Base-by-base conservation (phyloP, 2,113 vertebrate species). In the Panthera leo region DNA sequence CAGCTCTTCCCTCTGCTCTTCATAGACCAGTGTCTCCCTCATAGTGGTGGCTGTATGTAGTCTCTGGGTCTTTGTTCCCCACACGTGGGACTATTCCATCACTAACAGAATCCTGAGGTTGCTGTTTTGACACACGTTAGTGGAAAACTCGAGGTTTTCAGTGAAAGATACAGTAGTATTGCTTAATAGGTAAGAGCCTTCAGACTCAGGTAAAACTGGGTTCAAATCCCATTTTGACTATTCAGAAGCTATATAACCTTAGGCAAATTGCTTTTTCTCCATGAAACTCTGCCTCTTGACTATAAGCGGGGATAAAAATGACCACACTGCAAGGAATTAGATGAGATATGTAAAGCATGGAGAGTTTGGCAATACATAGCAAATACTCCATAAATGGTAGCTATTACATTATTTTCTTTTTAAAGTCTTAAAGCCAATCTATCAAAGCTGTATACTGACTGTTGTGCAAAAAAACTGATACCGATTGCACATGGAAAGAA, bases 381-480 rank as follows among this genome's bases (percentile, higher is more conserved):
- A 85, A 80, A 80, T 93, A 63, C 7, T 65, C 34, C 31, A 34
- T 82, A 96, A 96, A 79, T 34, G 9, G 53, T 78, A 84, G 48
- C 48, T 67, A 67, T 68, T 51, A 39, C 11, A 70, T 87, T 85
- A 19, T 39, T 84, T 97, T 87, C 16, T 75, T 78, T 89, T 93
- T 88, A 53, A 71, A 92, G 63, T n/a, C 36, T 87, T 96, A 94
- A 89, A 75, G 65, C 4, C 7, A 92, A 84, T 55, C 42, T 83
- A 7, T 36, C 19, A 76, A 85, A 97, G 39, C 36, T 82, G 0
- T 76, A 23, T 21, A 61, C 19, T 75, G 51, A 84, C 53, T 84
- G 0, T 10, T 80, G 25, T 51, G 61, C 83, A 21, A 55, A 96
- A 96, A 92, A 83, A 12, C 42, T 84, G 21, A 71, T 21, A 63